phyloP scores from a whole-genome alignment of 1,140 invertebrate species.

The Brachionus koreanus region DNA sequence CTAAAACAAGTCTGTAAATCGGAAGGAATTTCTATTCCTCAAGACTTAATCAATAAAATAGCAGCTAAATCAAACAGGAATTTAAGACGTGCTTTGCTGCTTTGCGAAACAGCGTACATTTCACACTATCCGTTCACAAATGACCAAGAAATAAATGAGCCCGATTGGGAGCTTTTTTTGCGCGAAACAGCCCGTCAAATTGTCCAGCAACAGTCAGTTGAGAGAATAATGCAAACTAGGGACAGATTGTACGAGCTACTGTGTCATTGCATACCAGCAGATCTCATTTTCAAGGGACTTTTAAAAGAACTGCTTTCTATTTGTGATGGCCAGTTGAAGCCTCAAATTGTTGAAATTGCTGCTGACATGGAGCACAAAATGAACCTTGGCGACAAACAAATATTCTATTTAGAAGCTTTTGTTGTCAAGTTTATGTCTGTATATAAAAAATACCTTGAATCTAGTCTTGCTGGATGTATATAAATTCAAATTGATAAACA shows the following conservation, averaged over 20 bases:
- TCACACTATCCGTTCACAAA: conserved; percentile 71
- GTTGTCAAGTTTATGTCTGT: conserved; percentile 90
- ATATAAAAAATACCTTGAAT: conserved; percentile 63
- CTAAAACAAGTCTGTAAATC: conserved; percentile 35
- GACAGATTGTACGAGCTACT: conserved; percentile 86
- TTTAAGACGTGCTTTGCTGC: conserved; percentile 83
- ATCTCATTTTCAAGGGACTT: conserved; percentile 85
- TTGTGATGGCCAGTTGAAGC: conserved; percentile 83
- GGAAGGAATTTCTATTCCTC: conserved; percentile 63
- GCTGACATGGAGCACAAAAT: conserved; percentile 84
- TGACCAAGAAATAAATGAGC: conserved; percentile 75
- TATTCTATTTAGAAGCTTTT: conserved; percentile 95
- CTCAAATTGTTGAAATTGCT: conserved; percentile 75
- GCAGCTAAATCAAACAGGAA: conserved; percentile 79
- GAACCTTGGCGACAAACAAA: conserved; percentile 82
- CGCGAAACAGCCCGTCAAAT: conserved; percentile 71
- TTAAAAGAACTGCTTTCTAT: conserved; percentile 78
- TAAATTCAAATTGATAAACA: not conserved
- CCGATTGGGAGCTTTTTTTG: conserved; percentile 89
- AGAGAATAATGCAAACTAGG: conserved; percentile 75
- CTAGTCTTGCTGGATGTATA: conserved; percentile 21
- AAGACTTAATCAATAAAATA: conserved; percentile 72
- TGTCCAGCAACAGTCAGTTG: conserved; percentile 83
- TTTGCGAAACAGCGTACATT: conserved; percentile 71
- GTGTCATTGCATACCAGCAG: conserved; percentile 84